Percentiles rank a stretch among this genome's conserved stretches.
Evolutionary conservation across 2,113 vertebrate genomes (phyloP).

Genomic region (Mustela nigripes): DNA sequence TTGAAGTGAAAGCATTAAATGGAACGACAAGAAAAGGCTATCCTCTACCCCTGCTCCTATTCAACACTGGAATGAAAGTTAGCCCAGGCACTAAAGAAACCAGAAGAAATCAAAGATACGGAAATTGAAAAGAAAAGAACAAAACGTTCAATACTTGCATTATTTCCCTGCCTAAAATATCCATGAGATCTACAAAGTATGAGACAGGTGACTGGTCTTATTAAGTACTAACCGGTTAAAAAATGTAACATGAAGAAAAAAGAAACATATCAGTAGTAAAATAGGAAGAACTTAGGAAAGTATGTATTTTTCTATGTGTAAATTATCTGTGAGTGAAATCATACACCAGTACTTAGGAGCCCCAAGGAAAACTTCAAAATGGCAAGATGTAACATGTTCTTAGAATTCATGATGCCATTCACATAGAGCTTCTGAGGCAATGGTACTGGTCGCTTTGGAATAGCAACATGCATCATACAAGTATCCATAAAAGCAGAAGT

Average conservation of each 20-base stretch:
- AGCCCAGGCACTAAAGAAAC: background rate
- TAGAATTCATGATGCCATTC: background rate
- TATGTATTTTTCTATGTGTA: background rate
- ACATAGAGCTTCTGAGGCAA: background rate
- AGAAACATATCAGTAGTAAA: background rate
- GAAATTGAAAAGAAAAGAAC: background rate
- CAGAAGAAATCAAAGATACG: background rate
- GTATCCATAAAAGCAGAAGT: background rate
- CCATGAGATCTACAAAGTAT: background rate
- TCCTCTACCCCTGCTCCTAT: background rate
- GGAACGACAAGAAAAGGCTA: background rate
- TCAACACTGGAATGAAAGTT: background rate
- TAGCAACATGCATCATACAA: background rate
- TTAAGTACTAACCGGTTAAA: background rate
- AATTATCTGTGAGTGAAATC: background rate
- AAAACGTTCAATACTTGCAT: background rate
- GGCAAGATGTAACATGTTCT: background rate
- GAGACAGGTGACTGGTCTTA: background rate
- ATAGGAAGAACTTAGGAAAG: background rate
- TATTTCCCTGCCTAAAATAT: background rate
- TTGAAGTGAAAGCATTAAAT: background rate
- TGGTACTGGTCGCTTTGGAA: background rate
- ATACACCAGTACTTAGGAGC: background rate
- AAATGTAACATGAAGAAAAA: background rate
- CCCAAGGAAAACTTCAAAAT: slow-evolving; percentile 16